Conservation (phyloP, 1,140 invertebrate genomes). For the Zaprionus camerounensis region DNA sequence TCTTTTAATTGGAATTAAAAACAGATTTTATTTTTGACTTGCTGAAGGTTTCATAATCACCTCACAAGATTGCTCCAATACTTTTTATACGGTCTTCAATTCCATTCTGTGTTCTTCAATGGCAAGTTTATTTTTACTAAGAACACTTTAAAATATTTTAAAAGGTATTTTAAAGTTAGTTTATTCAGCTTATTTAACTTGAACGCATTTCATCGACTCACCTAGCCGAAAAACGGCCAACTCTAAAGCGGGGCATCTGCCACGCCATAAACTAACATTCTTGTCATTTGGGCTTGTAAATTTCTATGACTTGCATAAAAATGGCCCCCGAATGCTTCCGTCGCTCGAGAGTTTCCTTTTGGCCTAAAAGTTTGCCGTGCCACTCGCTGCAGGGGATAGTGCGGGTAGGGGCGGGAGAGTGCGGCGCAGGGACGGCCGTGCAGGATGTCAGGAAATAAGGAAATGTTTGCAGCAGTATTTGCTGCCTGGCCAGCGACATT, state of each 20-base stretch:
- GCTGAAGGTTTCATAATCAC: too few relatives aligned
- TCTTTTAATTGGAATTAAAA: too few relatives aligned
- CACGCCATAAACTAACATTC: constrained; percentile 72
- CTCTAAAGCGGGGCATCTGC: background rate
- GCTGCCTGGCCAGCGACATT: constrained; percentile 77
- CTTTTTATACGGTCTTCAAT: too few relatives aligned
- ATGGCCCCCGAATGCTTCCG: constrained; percentile 74
- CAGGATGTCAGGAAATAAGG: constrained; percentile 72
- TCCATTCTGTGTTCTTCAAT: too few relatives aligned
- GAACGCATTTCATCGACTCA: background rate
- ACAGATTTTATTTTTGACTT: too few relatives aligned
- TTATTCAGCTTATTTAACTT: too few relatives aligned
- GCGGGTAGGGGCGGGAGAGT: background rate
- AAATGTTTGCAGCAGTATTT: constrained; percentile 78
- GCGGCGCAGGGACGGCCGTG: background rate
- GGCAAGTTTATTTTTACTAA: too few relatives aligned
- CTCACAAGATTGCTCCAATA: too few relatives aligned
- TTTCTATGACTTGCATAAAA: constrained; percentile 82
- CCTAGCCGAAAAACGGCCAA: constrained; percentile 7
- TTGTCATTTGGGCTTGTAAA: constrained; percentile 80
- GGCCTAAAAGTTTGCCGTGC: constrained; percentile 77
- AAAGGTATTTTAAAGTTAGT: too few relatives aligned
- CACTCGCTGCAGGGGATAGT: constrained; percentile 25
- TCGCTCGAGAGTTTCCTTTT: constrained; percentile 73
- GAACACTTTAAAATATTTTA: too few relatives aligned